Base-by-base conservation (phyloP, 2,797 vertebrate genomes). In the Sebastes goodei region DNA sequence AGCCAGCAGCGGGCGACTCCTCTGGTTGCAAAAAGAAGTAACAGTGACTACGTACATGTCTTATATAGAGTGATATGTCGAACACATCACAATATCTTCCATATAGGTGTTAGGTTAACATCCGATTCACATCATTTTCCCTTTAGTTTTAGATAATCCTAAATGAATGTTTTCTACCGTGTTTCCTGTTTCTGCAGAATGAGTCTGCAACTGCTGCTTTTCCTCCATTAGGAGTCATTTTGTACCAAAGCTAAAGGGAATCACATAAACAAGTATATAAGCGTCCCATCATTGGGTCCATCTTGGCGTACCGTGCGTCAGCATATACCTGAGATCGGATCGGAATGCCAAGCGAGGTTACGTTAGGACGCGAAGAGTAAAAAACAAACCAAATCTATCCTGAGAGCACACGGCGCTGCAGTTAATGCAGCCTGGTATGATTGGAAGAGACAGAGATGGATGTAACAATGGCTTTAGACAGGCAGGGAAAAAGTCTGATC, bases 371-470 rank as follows among this genome's bases (percentile, higher is more conserved):
- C n/a, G 49, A 3, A 70, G 23, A 23, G 57, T 20, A 33, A 57
- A 70, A 65, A 63, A 33, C 20, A 15, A 68, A 38, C 38, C 25
- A 49, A 32, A 59, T 68, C 57, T 55, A 72, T 74, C 23, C 33
- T n/a, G 38, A 68, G 33, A 71, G 66, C 56, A 32, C 53, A 27
- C n/a, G 15, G 20, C 11, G 7, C 35, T 9, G n/a, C 27, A 21
- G 55, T 56, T 74, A 84, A 80, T 14, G 74, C 68, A 62, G 79
- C 32, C 2, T 74, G 76, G 68, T 66, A 53, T 46, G 25, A 79
- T n/a, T 52, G 56, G 69, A 72, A 35, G 72, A 68, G 70, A 74
- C 61, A 14, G 33, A 62, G 76, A 57, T 70, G 27, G 53, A 64
- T 57, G 57, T 4, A 61, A 73, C 67, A 23, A 77, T 65, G 67